A percentile compares a stretch with the other conserved stretches of the same genome.
Conservation (phyloP, 2,888 invertebrate genomes). For the Sepioteuthis lessoniana region DNA sequence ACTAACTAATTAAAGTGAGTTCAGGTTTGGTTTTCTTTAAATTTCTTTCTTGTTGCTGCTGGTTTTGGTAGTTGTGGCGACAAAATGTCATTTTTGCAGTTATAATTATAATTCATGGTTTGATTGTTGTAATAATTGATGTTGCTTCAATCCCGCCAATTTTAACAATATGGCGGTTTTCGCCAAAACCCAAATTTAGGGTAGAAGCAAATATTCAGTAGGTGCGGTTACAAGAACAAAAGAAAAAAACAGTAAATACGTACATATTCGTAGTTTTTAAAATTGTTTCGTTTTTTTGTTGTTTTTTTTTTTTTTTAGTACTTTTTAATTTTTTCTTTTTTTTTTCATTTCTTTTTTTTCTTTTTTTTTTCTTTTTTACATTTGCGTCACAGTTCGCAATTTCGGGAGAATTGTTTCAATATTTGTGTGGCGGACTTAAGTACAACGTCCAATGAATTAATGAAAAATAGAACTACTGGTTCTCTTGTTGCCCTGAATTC, state of each 20-base stretch:
- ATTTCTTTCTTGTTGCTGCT: background rate
- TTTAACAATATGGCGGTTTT: no score
- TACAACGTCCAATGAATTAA: background rate
- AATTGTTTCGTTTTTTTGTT: background rate
- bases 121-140: background rate
- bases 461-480: background rate
- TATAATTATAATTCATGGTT: background rate
- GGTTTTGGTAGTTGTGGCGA: background rate
- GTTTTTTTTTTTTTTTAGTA: background rate
- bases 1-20: background rate
- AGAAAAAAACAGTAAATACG: background rate
- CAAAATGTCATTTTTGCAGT: background rate
- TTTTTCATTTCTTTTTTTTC: background rate
- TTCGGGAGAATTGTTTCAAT: conserved; percentile 33
- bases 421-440: background rate
- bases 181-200: background rate
- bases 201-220: background rate
- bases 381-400: background rate
- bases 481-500: background rate
- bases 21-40: background rate
- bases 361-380: no score
- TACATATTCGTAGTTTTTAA: background rate
- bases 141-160: no score
- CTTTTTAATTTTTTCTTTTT: background rate
- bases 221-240: background rate